A percentile compares a stretch with the other conserved stretches of the same genome.
Conservation (phyloP, 2,888 invertebrate genomes). For the Microchrysa polita region DNA sequence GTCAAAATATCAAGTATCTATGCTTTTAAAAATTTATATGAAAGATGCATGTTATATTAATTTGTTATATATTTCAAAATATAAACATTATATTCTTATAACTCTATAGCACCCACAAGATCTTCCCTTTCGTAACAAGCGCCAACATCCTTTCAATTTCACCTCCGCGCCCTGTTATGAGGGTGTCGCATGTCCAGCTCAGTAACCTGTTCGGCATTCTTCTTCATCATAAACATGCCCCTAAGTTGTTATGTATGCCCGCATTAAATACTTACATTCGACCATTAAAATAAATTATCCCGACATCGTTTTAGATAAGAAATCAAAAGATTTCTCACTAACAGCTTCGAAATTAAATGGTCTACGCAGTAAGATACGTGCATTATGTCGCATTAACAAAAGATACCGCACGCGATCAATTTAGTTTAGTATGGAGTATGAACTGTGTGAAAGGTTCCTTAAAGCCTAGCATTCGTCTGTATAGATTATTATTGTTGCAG, state of each 20-base stretch:
- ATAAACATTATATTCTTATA: too few relatives aligned
- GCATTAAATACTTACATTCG: slow-evolving; percentile 33
- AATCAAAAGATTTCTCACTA: slow-evolving; percentile 39
- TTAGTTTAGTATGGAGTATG: too few relatives aligned
- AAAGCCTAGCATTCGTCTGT: not conserved
- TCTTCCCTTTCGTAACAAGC: too few relatives aligned
- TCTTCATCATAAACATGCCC: slow-evolving; percentile 11
- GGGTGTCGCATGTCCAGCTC: too few relatives aligned
- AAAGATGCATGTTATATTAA: too few relatives aligned
- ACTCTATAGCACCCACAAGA: too few relatives aligned
- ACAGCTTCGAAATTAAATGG: slow-evolving; percentile 6
- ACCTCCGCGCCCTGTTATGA: too few relatives aligned
- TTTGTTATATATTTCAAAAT: too few relatives aligned
- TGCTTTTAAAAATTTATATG: too few relatives aligned
- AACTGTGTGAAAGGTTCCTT: not conserved
- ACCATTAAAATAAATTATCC: slow-evolving; percentile 43
- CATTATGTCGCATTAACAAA: slow-evolving; percentile 36
- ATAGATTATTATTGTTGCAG: too few relatives aligned
- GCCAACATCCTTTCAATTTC: too few relatives aligned
- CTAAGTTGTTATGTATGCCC: slow-evolving; percentile 29
- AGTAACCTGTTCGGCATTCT: slow-evolving; percentile 2
- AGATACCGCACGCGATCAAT: slow-evolving; percentile 40
- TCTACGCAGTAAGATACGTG: slow-evolving; percentile 27
- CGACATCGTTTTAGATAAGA: slow-evolving; percentile 35
- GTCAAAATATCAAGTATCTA: too few relatives aligned